A percentile compares a stretch with the other conserved stretches of the same genome.
Evolutionary conservation across 2,113 vertebrate species (phyloP).

Genomic region (Candoia aspera): DNA sequence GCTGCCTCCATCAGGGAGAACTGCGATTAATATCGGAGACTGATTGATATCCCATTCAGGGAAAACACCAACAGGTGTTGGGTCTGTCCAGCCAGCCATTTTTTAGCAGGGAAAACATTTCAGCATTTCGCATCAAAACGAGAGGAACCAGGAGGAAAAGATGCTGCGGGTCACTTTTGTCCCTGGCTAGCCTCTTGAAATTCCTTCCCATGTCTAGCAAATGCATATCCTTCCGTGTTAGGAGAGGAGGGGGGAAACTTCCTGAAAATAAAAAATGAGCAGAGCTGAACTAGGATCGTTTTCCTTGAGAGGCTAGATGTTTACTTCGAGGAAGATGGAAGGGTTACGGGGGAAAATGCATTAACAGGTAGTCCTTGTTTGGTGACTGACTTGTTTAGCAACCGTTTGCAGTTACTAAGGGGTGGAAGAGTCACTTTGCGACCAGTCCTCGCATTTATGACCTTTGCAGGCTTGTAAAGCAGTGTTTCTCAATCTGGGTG

Average conservation of each 20-base stretch:
- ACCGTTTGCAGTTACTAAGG: no score
- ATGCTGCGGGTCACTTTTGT: no score
- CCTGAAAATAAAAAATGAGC: neutral
- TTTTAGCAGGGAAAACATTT: neutral
- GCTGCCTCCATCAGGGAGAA: conserved; percentile 22
- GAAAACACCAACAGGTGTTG: conserved; percentile 29
- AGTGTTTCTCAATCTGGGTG: no score
- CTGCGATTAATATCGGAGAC: conserved; percentile 64
- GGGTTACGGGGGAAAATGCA: no score
- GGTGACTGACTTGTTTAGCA: no score
- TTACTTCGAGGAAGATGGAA: neutral
- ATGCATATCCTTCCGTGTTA: neutral
- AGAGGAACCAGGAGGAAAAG: fast-evolving
- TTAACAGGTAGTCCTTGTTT: no score
- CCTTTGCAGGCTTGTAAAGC: no score
- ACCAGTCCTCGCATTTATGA: no score
- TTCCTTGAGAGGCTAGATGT: neutral
- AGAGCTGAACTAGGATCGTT: neutral
- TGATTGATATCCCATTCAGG: conserved; percentile 63
- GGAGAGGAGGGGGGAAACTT: neutral
- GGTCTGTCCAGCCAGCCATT: fast-evolving
- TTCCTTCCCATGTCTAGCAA: no score
- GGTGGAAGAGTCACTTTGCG: no score
- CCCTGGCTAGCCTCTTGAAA: no score
- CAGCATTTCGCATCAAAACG: fast-evolving